Base-by-base conservation (phyloP, 2,888 invertebrate species). In the Orthosia gracilis region DNA sequence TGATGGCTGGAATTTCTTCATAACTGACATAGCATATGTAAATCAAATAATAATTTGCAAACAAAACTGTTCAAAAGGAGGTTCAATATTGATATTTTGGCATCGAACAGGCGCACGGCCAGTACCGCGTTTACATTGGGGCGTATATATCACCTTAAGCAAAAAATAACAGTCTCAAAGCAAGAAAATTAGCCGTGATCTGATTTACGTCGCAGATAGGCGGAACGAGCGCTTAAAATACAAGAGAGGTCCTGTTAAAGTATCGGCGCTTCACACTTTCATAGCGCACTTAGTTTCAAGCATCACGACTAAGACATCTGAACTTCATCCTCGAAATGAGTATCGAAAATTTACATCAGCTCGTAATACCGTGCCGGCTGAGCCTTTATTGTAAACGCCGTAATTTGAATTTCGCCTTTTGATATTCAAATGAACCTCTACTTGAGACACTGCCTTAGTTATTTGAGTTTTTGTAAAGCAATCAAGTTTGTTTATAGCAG, bases 391-490 rank as follows among this genome's bases (percentile, higher is more conserved):
- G 96, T 96, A 96, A 96, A 96, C 96, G 96, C 90, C 91, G 95
- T 95, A 95, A 96, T 96, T 96, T 96, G 95, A 96, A 96, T 96
- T 96, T 95, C 92, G 96, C 94, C 96, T 96, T n/a, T 96, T 96
- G 96, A 96, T 96, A 96, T 96, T 96, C 93, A 96, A 96, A 96
- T 96, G 95, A 96, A 93, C 91, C 94, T 93, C 94, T 94, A 95
- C 96, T 96, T 96, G 95, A 96, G 96, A 96, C 96, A 96, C 92
- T 95, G 96, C 95, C 96, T 96, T 95, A 96, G 96, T 95, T 96
- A 96, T 96, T 96, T 94, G 95, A 96, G 95, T 96, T 96, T 96
- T 96, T 96, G 96, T 96, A 96, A 96, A 96, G 96, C 96, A 96
- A 96, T 96, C 96, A 95, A 96, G 95, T 95, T 96, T 96, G 96